Percentiles rank a stretch among this genome's conserved stretches.
Conservation (phyloP, 2,113 vertebrate species). For the Pterocles burchelli region DNA sequence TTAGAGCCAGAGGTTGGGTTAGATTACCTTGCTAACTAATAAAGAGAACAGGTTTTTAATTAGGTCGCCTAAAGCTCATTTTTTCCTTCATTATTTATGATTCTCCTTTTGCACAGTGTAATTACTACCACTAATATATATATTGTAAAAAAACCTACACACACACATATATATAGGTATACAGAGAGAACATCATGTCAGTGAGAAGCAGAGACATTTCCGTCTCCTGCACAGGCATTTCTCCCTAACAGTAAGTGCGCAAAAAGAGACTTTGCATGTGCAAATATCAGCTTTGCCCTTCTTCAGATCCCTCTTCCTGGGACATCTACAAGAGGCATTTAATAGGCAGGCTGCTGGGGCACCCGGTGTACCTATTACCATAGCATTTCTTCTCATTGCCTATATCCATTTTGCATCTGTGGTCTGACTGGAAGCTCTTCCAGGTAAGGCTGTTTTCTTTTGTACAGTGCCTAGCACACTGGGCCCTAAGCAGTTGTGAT, state of each 20-base stretch:
- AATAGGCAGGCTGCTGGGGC: neutral
- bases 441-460: neutral
- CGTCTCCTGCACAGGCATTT: neutral
- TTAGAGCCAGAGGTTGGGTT: conserved; percentile 62
- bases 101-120: conserved; percentile 46
- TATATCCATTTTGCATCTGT: neutral
- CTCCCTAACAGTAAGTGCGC: neutral
- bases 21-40: conserved; percentile 58
- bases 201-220: neutral
- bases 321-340: neutral
- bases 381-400: neutral
- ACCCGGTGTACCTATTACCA: neutral
- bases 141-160: neutral
- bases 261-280: fast-evolving
- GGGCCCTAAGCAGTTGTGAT: neutral
- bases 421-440: neutral
- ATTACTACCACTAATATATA: conserved; percentile 25
- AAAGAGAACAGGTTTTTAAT: conserved; percentile 67
- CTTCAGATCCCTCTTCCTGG: neutral
- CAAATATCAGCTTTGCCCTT: neutral
- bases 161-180: neutral
- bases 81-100: conserved; percentile 65
- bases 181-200: neutral
- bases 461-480: fast-evolving
- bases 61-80: conserved; percentile 65